These are phyloP conservation scores for Alcedo quadribrachys DNA, from an alignment of 2,797 vertebrate species.

Conservation along the genomic window DNA sequence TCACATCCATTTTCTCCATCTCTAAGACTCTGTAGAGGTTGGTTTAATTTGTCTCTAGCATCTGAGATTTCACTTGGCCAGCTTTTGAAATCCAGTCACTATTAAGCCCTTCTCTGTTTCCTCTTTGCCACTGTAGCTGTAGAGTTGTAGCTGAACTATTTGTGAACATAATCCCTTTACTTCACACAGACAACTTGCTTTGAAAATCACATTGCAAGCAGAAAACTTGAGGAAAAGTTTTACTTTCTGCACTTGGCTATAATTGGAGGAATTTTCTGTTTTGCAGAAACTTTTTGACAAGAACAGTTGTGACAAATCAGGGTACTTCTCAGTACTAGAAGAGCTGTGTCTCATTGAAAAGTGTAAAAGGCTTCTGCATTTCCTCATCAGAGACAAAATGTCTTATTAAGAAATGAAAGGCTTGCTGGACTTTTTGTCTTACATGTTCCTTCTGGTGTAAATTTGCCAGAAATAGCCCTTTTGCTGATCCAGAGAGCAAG, in stretches of 20 bases:
- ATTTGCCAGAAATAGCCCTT: background rate
- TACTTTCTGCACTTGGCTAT: background rate
- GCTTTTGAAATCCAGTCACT: background rate
- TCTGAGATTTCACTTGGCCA: background rate
- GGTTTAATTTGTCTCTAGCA: background rate
- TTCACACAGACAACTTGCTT: background rate
- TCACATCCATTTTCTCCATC: background rate
- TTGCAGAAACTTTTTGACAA: background rate
- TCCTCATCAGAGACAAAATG: background rate
- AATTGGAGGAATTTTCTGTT: background rate
- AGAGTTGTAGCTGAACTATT: background rate
- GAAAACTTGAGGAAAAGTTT: background rate
- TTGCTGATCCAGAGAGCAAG: background rate
- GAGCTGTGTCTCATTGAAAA: background rate
- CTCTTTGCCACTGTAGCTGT: background rate
- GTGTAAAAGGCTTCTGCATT: background rate
- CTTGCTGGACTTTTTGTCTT: background rate
- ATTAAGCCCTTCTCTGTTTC: background rate
- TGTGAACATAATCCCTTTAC: background rate
- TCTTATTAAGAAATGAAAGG: background rate
- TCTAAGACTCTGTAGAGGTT: background rate
- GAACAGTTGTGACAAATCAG: background rate
- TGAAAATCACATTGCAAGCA: background rate
- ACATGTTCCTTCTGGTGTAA: background rate
- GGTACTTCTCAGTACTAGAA: background rate